A percentile compares a stretch with the other conserved stretches of the same genome.
Evolutionary conservation across 92 coral and sea anemone species (phyloP).

Genomic region (Meandrina meandrites): DNA sequence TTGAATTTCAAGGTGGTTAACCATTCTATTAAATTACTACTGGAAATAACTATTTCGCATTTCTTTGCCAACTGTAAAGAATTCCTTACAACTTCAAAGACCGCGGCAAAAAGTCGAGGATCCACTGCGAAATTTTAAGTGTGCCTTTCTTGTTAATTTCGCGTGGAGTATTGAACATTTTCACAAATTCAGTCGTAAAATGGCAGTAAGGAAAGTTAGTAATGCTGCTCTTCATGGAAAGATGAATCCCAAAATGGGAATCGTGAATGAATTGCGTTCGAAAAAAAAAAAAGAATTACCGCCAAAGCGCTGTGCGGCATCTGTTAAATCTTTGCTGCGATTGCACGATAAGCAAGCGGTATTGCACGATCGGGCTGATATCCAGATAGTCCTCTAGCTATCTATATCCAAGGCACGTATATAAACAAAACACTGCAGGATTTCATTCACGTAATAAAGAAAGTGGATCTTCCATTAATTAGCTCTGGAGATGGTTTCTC

Average conservation of each 20-base stretch:
- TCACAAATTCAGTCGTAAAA: background rate
- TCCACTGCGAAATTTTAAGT: background rate
- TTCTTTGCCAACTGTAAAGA: background rate
- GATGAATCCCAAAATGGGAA: background rate
- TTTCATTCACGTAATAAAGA: background rate
- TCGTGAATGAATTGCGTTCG: background rate
- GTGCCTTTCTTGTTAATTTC: too few species aligned
- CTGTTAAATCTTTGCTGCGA: background rate
- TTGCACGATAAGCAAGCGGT: background rate
- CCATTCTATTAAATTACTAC: background rate
- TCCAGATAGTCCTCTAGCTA: background rate
- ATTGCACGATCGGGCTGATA: background rate
- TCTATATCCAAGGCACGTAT: background rate
- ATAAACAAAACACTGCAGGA: constrained; percentile 3
- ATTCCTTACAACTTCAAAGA: background rate
- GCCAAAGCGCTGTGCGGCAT: background rate
- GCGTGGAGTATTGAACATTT: too few species aligned
- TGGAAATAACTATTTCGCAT: background rate
- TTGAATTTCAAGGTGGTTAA: constrained; percentile 6
- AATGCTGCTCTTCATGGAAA: background rate
- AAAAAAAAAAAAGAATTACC: background rate
- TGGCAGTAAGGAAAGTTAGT: background rate
- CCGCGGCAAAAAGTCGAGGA: background rate
- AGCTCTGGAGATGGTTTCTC: background rate
- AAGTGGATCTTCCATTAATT: background rate